These are phyloP conservation scores for Tribolium freemani DNA, from an alignment of 2,888 invertebrate genomes.

Conservation along the genomic window DNA sequence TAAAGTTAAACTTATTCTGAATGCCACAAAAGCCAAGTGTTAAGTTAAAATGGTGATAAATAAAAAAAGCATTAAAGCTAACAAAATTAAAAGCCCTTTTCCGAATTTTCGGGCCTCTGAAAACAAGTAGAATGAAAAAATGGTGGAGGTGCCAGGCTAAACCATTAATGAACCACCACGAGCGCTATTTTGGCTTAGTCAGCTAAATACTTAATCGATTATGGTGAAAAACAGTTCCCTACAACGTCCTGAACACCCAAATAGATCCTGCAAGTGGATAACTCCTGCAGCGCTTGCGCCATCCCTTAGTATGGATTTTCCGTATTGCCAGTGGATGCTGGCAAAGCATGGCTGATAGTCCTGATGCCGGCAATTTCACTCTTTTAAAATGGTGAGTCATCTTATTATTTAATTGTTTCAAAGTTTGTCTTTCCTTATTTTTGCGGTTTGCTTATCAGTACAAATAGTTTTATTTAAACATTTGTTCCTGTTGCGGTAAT, in stretches of 20 bases:
- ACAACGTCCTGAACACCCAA: neutral
- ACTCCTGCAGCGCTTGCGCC: slow-evolving; percentile 44
- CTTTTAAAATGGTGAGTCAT: slow-evolving; percentile 58
- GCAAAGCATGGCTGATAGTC: slow-evolving; percentile 38
- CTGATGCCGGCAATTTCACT: slow-evolving; percentile 55
- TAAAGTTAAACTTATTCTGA: no score
- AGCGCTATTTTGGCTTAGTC: neutral
- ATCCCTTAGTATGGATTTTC: slow-evolving; percentile 52
- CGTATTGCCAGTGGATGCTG: slow-evolving; percentile 44
- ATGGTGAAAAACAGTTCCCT: slow-evolving; percentile 21
- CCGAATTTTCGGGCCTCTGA: no score
- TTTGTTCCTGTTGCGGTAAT: neutral
- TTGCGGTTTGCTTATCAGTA: slow-evolving; percentile 25
- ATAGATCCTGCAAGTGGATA: slow-evolving; percentile 17
- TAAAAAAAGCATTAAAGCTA: no score
- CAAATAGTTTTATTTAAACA: slow-evolving; percentile 2
- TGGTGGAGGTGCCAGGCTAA: slow-evolving; percentile 34
- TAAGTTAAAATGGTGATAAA: no score
- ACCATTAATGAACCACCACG: neutral
- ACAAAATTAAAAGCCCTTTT: no score
- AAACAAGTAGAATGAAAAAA: neutral
- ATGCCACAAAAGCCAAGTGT: no score
- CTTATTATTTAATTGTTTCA: neutral
- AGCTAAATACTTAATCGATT: neutral
- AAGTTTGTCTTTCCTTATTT: neutral